A percentile compares a stretch with the other conserved stretches of the same genome.
These are phyloP conservation scores for Entelurus aequoreus DNA, from an alignment of 2,113 vertebrate genomes.

Conservation along the genomic window DNA sequence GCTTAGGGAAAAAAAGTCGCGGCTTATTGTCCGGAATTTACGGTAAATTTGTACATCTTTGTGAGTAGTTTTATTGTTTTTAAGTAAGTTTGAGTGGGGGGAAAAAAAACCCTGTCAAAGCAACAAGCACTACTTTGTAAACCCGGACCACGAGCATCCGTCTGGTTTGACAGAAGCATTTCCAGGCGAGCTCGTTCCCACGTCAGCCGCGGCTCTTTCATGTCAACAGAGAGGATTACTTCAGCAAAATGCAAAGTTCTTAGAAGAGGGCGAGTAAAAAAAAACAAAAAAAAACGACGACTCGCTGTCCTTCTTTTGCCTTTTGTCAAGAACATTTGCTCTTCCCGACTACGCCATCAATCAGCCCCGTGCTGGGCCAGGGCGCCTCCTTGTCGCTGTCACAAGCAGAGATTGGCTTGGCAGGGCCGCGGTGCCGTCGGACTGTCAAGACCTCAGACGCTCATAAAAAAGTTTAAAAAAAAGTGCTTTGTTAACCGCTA, in stretches of 20 bases:
- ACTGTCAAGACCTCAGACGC: conserved; percentile 43
- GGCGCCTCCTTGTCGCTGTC: conserved; percentile 62
- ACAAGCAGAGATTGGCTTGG: conserved; percentile 59
- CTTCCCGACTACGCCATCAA: conserved; percentile 67
- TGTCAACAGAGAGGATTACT: conserved; percentile 48
- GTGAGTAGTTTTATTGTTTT: neutral
- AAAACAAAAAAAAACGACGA: conserved; percentile 19
- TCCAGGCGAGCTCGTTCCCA: conserved; percentile 43
- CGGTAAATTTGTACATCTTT: neutral
- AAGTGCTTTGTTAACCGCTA: neutral
- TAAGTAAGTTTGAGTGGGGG: conserved; percentile 3
- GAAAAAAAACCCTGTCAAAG: conserved; percentile 27
- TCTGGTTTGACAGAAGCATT: conserved; percentile 47
- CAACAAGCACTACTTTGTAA: conserved; percentile 32
- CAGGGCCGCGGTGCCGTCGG: conserved; percentile 45
- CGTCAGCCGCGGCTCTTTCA: too few species aligned
- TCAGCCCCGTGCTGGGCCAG: conserved; percentile 60
- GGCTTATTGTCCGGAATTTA: too few species aligned
- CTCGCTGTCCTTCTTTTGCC: conserved; percentile 47
- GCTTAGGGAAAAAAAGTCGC: too few species aligned
- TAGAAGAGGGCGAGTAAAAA: conserved; percentile 12
- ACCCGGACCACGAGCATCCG: conserved; percentile 33
- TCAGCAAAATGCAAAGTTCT: conserved; percentile 48
- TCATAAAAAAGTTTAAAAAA: conserved; percentile 60
- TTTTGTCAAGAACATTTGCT: conserved; percentile 60